These are phyloP conservation scores for Leptobrachium ailaonicum DNA, from an alignment of 2,113 vertebrate species.

Conservation along the genomic window DNA sequence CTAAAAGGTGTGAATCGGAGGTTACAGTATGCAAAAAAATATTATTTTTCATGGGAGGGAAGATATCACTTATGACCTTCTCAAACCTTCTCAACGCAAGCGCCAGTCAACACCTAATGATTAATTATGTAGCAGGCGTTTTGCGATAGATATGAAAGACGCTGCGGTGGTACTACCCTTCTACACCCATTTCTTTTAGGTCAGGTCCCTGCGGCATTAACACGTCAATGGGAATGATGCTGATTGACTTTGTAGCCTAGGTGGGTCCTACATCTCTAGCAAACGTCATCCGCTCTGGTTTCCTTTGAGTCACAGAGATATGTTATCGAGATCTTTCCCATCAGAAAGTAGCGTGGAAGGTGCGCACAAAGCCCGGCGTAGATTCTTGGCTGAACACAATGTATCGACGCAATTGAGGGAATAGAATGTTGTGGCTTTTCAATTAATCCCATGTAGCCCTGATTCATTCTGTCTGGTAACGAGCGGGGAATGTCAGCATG, in stretches of 20 bases:
- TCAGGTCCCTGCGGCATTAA: not conserved
- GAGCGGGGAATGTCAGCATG: too few relatives aligned
- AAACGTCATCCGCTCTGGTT: not conserved
- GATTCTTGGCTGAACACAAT: not conserved
- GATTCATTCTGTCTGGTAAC: too few relatives aligned
- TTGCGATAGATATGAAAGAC: not conserved
- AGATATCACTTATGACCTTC: not conserved
- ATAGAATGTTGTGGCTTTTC: too few relatives aligned
- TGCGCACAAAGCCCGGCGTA: not conserved
- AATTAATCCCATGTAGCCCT: too few relatives aligned
- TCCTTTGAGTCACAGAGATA: constrained; percentile 28
- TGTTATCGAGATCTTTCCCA: constrained; percentile 6
- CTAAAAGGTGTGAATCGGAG: not conserved
- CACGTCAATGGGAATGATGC: constrained; percentile 6
- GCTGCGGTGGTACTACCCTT: not conserved
- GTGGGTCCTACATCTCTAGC: not conserved
- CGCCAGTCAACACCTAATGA: not conserved
- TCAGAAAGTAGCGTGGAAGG: not conserved
- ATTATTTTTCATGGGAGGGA: not conserved
- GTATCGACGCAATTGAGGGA: too few relatives aligned
- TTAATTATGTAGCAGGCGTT: not conserved
- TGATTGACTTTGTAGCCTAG: constrained; percentile 24
- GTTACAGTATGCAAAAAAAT: not conserved
- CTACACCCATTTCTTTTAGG: not conserved
- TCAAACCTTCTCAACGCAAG: not conserved